Evolutionary conservation across 92 coral and sea anemone genomes (phyloP), one percentile per base, ranked within the genome.

Genomic region (Nematostella vectensis): DNA sequence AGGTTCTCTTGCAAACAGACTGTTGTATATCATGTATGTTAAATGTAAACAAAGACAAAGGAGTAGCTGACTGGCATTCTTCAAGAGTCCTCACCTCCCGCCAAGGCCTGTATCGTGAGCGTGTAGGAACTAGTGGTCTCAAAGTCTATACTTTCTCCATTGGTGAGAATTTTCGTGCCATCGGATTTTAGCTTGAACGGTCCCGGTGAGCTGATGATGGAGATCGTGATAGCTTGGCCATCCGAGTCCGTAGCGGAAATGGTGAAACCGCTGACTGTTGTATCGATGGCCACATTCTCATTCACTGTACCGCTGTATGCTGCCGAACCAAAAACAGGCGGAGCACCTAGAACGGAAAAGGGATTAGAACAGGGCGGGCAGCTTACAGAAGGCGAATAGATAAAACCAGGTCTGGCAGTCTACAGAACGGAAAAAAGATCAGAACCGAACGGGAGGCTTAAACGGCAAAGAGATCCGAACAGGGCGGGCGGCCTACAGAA

Each of bases 181-280:
- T 67, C 62, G 15, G 36, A 47, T n/a, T 71, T 68, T 38, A 75
- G 75, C 61, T 75, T 68, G 47, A 75, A 75, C 16, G 82, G 82
- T 15, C 82, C 82, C 27, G 76, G 38, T 29, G 76, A 75, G 21
- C 82, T 75, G 24, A 48, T 75, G 0, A 75, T 75, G 1, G 76
- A 68, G 63, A 45, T 67, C 18, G 75, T 51, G 23, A 75, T 61
- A 18, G 36, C 72, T 40, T 61, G 66, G 18, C 82, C 82, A 38
- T 68, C 82, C 12, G 54, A 33, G 30, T 68, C 82, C 9, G 70
- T 53, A 11, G 82, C 82, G 23, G 75, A 61, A 19, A 75, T 62
- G 13, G 75, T 68, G 39, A 75, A 38, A 33, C 82, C 82, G 53
- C 54, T 68, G 30, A 75, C 82, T 23, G 70, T 75, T 27, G 75